Evolutionary conservation across 2,113 vertebrate genomes (phyloP).

Genomic region (Chamaea fasciata): DNA sequence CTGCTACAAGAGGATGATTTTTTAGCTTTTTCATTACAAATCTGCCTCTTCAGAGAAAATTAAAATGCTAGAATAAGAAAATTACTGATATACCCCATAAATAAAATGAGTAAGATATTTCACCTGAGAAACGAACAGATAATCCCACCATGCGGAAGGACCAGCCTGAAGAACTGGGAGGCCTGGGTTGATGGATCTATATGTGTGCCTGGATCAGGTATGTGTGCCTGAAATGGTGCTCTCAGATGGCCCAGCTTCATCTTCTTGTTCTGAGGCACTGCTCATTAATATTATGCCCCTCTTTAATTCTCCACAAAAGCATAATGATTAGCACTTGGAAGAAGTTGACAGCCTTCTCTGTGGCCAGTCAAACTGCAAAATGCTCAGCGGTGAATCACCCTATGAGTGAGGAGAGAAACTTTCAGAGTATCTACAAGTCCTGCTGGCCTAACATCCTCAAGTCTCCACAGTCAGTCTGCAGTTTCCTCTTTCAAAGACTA

Average conservation of each 20-base stretch:
- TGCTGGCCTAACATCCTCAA: conserved; percentile 35
- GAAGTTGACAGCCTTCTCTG: conserved; percentile 22
- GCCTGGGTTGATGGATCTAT: not conserved
- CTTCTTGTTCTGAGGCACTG: not conserved
- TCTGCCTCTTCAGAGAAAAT: not conserved
- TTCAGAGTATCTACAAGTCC: not conserved
- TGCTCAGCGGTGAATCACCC: not conserved
- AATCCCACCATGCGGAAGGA: not conserved
- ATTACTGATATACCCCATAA: not conserved
- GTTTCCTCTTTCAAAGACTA: conserved; percentile 43
- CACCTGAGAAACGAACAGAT: not conserved
- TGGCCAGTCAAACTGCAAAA: conserved; percentile 10
- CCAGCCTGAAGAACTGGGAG: not conserved
- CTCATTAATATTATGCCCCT: not conserved
- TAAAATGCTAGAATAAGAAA: conserved; percentile 25
- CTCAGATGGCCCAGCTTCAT: not conserved
- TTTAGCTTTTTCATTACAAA: conserved; percentile 23
- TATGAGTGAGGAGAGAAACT: not conserved
- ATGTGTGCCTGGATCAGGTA: not conserved
- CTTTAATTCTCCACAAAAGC: conserved; percentile 34
- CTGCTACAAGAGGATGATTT: not conserved
- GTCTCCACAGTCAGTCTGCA: conserved; percentile 7
- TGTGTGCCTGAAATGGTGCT: not conserved
- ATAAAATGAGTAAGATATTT: conserved; percentile 5
- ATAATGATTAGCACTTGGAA: conserved; percentile 29